phyloP scores from a whole-genome alignment of 2,888 invertebrate genomes.

The Tineola bisselliella region DNA sequence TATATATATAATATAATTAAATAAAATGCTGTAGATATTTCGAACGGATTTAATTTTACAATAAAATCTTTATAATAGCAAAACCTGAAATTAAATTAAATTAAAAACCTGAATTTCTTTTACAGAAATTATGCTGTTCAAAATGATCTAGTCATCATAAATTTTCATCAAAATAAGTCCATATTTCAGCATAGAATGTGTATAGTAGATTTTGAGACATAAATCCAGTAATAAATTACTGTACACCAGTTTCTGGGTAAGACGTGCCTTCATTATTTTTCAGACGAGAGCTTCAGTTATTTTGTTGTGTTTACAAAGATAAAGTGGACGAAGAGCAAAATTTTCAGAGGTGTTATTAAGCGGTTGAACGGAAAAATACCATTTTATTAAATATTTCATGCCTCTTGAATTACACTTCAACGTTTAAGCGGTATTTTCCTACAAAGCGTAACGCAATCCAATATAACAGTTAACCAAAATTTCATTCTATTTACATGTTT shows the following conservation, averaged over 20 bases:
- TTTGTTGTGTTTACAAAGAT: conserved; percentile 7
- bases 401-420: not conserved
- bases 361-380: conserved; percentile 4
- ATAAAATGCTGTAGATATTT: no score
- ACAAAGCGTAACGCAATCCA: no score
- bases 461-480: no score
- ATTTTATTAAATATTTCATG: not conserved
- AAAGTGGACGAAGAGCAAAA: not conserved
- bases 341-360: conserved; percentile 7
- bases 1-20: no score
- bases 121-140: not conserved
- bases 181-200: not conserved
- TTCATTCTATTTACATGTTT: no score
- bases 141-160: not conserved
- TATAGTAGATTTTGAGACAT: not conserved
- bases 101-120: no score
- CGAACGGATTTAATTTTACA: no score
- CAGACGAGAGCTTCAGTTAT: not conserved
- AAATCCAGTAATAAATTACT: conserved; percentile 4
- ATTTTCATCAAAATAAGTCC: not conserved
- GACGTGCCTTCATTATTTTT: conserved; percentile 5
- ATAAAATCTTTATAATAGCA: no score
- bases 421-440: no score
- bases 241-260: conserved; percentile 1
- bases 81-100: no score